These are phyloP conservation scores for Notocelia uddmanniana DNA, from an alignment of 2,888 invertebrate species.

Conservation along the genomic window DNA sequence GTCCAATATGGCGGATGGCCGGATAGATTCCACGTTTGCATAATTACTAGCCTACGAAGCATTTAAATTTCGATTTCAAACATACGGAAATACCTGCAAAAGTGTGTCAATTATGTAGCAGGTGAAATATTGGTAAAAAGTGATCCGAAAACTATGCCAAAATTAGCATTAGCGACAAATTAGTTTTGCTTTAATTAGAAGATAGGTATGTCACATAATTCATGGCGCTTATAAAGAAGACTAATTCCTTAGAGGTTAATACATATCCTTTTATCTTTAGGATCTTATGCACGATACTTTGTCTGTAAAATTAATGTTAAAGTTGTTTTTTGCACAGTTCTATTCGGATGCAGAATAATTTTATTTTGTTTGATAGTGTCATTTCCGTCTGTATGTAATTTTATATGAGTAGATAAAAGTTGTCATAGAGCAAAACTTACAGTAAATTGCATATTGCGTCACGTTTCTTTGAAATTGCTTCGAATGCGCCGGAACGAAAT, in stretches of 20 bases:
- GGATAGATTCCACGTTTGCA: constrained; percentile 35
- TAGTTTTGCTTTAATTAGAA: constrained; percentile 41
- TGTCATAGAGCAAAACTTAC: constrained; percentile 31
- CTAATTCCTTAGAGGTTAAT: constrained; percentile 17
- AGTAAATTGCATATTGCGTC: constrained; percentile 42
- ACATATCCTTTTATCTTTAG: constrained; percentile 3
- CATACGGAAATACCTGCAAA: constrained; percentile 37
- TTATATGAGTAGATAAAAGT: constrained; percentile 9
- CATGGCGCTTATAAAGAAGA: constrained; percentile 23
- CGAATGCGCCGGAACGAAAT: constrained; percentile 42
- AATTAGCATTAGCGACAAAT: constrained; percentile 44
- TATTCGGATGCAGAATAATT: neutral
- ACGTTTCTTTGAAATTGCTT: constrained; percentile 43
- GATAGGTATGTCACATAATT: constrained; percentile 12
- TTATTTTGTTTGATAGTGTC: neutral
- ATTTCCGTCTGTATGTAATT: neutral
- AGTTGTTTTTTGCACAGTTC: neutral
- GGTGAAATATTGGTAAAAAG: constrained; percentile 46
- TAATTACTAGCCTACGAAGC: constrained; percentile 34
- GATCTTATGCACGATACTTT: neutral
- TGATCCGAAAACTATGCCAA: constrained; percentile 40
- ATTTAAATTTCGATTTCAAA: constrained; percentile 43
- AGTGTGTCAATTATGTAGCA: constrained; percentile 43
- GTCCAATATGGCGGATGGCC: constrained; percentile 35
- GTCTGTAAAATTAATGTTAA: neutral